Conservation (phyloP, 2,888 invertebrate species). For the Apeira syringaria region DNA sequence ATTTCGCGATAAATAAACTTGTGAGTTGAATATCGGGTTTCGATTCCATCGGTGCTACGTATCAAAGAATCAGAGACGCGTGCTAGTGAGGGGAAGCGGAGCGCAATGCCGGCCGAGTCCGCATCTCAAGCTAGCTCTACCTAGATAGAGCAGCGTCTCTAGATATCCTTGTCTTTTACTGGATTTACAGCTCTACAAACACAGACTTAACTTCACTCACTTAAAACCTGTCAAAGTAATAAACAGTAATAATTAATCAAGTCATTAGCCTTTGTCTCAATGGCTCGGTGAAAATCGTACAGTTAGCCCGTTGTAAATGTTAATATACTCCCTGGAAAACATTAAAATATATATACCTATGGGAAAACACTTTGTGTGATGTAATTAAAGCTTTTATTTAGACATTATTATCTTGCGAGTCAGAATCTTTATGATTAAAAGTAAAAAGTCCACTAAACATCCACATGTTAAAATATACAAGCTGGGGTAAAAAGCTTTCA, state of each 20-base stretch:
- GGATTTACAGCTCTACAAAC: not conserved
- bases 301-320: slow-evolving; percentile 3
- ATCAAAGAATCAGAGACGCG: slow-evolving; percentile 76
- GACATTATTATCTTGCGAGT: too few relatives aligned
- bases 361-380: too few relatives aligned
- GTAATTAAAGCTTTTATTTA: too few relatives aligned
- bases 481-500: too few relatives aligned
- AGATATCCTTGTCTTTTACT: not conserved
- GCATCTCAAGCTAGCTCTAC: slow-evolving; percentile 15
- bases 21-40: slow-evolving; percentile 77
- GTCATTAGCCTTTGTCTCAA: slow-evolving; percentile 14
- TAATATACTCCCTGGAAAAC: too few relatives aligned
- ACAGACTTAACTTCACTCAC: not conserved
- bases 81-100: slow-evolving; percentile 58
- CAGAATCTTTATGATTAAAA: too few relatives aligned
- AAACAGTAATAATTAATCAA: slow-evolving; percentile 17
- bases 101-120: slow-evolving; percentile 56
- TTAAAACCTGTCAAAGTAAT: slow-evolving; percentile 13
- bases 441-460: too few relatives aligned
- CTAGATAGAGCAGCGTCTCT: slow-evolving; percentile 14
- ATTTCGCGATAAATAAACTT: slow-evolving; percentile 81
- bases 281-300: slow-evolving; percentile 4
- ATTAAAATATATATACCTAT: too few relatives aligned
- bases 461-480: too few relatives aligned
- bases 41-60: slow-evolving; percentile 81